Conservation (phyloP, 2,113 vertebrate genomes). For the Odocoileus hemionus region DNA sequence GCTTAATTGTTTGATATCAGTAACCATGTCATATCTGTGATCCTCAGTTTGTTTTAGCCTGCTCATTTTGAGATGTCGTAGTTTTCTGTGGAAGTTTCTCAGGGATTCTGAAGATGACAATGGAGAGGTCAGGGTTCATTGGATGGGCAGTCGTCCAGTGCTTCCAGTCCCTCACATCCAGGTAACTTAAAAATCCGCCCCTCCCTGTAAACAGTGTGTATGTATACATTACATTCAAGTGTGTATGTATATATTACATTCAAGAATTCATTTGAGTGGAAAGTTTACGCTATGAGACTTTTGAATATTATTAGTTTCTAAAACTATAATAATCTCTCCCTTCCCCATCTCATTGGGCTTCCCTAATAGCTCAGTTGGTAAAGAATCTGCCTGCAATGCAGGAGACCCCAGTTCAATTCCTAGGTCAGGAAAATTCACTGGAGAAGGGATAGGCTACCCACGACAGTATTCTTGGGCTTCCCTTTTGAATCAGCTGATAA, state of each 20-base stretch:
- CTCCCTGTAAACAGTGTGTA: background rate
- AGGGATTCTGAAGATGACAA: background rate
- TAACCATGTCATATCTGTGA: background rate
- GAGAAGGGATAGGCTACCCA: background rate
- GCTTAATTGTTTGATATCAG: background rate
- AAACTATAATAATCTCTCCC: background rate
- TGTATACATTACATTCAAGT: background rate
- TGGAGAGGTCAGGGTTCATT: background rate
- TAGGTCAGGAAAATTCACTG: background rate
- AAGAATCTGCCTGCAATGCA: background rate
- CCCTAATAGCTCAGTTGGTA: background rate
- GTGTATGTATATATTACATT: background rate
- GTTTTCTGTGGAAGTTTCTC: background rate
- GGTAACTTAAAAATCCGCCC: background rate
- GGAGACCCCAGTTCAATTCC: background rate
- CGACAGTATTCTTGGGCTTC: background rate
- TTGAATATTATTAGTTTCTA: background rate
- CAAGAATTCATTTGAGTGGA: background rate
- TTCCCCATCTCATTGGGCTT: background rate
- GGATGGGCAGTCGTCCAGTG: background rate
- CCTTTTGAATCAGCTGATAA: background rate
- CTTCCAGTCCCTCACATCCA: background rate
- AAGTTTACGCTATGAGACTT: background rate
- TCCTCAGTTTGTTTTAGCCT: background rate
- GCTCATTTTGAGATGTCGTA: background rate